phyloP scores from a whole-genome alignment of 2,113 vertebrate species.

The Procavia capensis region DNA sequence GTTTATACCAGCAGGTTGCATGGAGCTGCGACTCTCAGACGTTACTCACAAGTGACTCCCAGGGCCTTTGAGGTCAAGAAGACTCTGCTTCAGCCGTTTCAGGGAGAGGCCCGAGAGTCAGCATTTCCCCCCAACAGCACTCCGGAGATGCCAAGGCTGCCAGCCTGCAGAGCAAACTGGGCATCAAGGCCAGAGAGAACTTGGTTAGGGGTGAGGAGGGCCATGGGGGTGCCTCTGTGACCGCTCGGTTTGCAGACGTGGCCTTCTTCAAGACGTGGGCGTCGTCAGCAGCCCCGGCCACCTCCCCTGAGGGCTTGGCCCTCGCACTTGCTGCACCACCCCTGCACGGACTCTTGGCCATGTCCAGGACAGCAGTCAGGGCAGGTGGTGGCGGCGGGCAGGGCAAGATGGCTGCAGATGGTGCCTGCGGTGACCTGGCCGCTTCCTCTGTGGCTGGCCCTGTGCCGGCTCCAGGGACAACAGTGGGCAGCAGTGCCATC shows the following conservation, averaged over 20 bases:
- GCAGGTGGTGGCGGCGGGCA: neutral
- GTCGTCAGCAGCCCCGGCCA: neutral
- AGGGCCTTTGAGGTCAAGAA: no score
- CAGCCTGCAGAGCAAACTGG: neutral
- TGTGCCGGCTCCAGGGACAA: neutral
- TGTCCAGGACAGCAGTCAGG: neutral
- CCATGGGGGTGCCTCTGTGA: fast-evolving
- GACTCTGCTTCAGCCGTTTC: no score
- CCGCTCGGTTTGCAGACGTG: neutral
- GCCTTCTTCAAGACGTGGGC: no score
- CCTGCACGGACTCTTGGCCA: fast-evolving
- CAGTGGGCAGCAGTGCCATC: neutral
- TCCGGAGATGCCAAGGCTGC: neutral
- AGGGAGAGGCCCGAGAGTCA: neutral
- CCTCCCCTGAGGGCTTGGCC: neutral
- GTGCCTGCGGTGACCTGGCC: fast-evolving
- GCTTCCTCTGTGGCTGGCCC: fast-evolving
- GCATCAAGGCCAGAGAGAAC: neutral
- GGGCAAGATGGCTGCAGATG: neutral
- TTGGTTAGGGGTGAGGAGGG: neutral
- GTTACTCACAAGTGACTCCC: fast-evolving
- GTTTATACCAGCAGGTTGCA: neutral
- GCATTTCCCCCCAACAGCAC: neutral
- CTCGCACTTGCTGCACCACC: fast-evolving
- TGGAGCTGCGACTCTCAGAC: neutral